These are phyloP conservation scores for Tetramorium simillimum DNA, from an alignment of 1,140 invertebrate genomes.

Conservation along the genomic window DNA sequence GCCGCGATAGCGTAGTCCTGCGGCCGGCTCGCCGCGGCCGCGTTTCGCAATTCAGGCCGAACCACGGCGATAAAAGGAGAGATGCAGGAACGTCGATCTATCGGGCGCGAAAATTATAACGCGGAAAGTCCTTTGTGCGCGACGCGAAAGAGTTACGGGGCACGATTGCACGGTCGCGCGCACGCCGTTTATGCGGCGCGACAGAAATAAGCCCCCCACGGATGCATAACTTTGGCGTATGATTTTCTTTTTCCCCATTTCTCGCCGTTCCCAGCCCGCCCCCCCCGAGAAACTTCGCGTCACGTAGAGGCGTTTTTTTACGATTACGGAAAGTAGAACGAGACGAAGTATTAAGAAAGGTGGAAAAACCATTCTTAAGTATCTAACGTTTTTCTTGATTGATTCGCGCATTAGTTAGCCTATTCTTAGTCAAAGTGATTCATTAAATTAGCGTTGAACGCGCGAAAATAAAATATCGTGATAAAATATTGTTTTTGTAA, in stretches of 20 bases:
- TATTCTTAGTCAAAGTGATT: neutral
- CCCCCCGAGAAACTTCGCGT: neutral
- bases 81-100: conserved; percentile 45
- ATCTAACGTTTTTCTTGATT: neutral
- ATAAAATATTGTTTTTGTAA: neutral
- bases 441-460: neutral
- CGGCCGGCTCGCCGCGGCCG: neutral
- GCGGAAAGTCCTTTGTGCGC: conserved; percentile 54
- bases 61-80: conserved; percentile 13
- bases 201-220: conserved; percentile 43
- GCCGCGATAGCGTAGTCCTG: conserved; percentile 65
- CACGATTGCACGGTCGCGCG: conserved; percentile 63
- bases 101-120: conserved; percentile 52
- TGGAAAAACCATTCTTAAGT: neutral
- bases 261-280: neutral
- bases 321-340: neutral
- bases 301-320: conserved; percentile 12
- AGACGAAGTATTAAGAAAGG: neutral
- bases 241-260: conserved; percentile 31
- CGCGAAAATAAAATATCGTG: neutral
- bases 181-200: neutral
- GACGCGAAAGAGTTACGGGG: conserved; percentile 42
- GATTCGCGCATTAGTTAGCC: neutral
- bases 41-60: conserved; percentile 29
- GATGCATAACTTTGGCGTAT: conserved; percentile 43